These are phyloP conservation scores for Galaxias olidus DNA, from an alignment of 2,797 vertebrate genomes.

Conservation along the genomic window DNA sequence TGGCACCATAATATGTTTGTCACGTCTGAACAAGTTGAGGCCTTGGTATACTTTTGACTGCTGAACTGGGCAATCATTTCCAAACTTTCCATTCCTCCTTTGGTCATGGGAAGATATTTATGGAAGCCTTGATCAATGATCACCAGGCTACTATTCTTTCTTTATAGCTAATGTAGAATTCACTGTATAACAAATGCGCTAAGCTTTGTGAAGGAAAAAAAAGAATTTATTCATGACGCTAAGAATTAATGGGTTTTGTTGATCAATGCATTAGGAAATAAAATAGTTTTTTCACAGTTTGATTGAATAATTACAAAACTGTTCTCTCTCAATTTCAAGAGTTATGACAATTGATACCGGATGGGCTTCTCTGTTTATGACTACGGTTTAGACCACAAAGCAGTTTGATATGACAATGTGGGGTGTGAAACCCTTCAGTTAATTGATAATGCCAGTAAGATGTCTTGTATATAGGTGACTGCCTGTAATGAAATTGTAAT, in stretches of 20 bases:
- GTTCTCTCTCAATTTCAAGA: slow-evolving; percentile 45
- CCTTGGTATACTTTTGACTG: slow-evolving; percentile 61
- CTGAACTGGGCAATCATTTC: slow-evolving; percentile 45
- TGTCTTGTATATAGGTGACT: slow-evolving; percentile 59
- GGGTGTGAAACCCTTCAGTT: slow-evolving; percentile 24
- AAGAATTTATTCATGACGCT: slow-evolving; percentile 29
- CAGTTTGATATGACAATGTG: slow-evolving; percentile 47
- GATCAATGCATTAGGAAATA: slow-evolving; percentile 46
- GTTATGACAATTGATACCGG: slow-evolving; percentile 42
- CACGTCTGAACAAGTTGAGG: slow-evolving; percentile 55
- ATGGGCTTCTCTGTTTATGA: slow-evolving; percentile 38
- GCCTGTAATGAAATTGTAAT: slow-evolving; percentile 72
- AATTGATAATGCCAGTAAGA: slow-evolving; percentile 61
- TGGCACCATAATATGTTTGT: slow-evolving; percentile 22
- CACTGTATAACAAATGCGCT: no score
- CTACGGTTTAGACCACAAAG: slow-evolving; percentile 38
- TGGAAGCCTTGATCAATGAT: no score
- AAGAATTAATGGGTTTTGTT: slow-evolving; percentile 29
- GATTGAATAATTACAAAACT: slow-evolving; percentile 42
- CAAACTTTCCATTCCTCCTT: background rate
- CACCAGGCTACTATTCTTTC: no score
- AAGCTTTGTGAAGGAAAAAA: background rate
- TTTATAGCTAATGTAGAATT: no score
- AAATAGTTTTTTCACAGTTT: slow-evolving; percentile 36
- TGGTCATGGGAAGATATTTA: no score